A percentile compares a stretch with the other conserved stretches of the same genome.
phyloP scores from a whole-genome alignment of 2,113 vertebrate species.

The Anolis sagrei region DNA sequence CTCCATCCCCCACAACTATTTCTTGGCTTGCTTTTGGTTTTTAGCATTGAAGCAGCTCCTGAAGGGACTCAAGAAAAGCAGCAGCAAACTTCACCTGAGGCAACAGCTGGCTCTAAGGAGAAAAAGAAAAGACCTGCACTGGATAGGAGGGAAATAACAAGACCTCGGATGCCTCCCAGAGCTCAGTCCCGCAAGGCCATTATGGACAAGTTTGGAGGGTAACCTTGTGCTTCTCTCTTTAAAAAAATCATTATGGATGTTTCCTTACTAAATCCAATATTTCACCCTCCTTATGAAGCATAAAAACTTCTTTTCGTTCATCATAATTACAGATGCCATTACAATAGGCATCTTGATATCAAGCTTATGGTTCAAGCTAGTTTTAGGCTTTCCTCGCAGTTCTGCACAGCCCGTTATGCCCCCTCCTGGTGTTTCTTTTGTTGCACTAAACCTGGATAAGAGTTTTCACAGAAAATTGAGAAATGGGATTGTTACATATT shows the following conservation, averaged over 20 bases:
- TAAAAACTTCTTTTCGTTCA: background rate
- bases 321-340: background rate
- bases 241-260: background rate
- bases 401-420: background rate
- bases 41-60: background rate
- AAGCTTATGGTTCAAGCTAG: background rate
- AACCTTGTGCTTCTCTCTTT: constrained; percentile 6
- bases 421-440: background rate
- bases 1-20: background rate
- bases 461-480: background rate
- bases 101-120: constrained; percentile 23
- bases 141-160: constrained; percentile 43
- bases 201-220: constrained; percentile 79
- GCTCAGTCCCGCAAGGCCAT: constrained; percentile 75
- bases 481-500: background rate
- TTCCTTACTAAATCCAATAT: background rate
- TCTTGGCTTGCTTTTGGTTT: background rate
- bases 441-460: background rate
- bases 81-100: constrained; percentile 24
- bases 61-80: constrained; percentile 44
- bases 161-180: constrained; percentile 41
- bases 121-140: constrained; percentile 56
- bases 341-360: background rate
- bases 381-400: background rate
- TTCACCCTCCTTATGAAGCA: background rate